Conservation (phyloP, 2,797 vertebrate species). For the Aphelocoma californica region DNA sequence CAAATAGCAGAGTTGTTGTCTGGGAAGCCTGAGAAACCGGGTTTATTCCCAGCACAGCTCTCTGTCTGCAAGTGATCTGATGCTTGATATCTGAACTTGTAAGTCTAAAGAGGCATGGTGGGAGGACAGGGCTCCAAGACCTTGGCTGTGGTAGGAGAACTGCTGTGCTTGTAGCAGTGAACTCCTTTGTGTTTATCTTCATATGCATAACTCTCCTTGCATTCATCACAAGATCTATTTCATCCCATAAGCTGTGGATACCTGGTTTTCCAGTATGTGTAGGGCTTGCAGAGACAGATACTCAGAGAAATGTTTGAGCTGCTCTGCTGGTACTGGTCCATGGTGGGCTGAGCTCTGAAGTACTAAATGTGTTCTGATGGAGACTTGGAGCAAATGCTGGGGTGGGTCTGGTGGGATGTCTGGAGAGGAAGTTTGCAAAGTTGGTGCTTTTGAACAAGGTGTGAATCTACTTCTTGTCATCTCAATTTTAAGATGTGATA, state of each 20-base stretch:
- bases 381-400: neutral
- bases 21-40: conserved; percentile 7
- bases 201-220: neutral
- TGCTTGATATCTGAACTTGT: neutral
- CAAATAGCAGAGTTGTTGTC: conserved; percentile 5
- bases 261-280: neutral
- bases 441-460: neutral
- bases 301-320: neutral
- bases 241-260: neutral
- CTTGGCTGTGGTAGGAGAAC: neutral
- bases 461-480: neutral
- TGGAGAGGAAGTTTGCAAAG: neutral
- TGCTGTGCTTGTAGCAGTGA: neutral
- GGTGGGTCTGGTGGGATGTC: neutral
- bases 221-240: neutral
- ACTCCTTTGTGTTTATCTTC: neutral
- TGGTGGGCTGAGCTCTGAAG: neutral
- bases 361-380: neutral
- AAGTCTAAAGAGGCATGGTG: neutral
- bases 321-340: neutral
- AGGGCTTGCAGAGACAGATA: neutral
- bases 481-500: neutral
- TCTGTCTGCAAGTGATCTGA: neutral
- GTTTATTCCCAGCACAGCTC: neutral
- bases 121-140: neutral